Base-by-base conservation (phyloP, 2,797 vertebrate species). In the Sciurus carolinensis region DNA sequence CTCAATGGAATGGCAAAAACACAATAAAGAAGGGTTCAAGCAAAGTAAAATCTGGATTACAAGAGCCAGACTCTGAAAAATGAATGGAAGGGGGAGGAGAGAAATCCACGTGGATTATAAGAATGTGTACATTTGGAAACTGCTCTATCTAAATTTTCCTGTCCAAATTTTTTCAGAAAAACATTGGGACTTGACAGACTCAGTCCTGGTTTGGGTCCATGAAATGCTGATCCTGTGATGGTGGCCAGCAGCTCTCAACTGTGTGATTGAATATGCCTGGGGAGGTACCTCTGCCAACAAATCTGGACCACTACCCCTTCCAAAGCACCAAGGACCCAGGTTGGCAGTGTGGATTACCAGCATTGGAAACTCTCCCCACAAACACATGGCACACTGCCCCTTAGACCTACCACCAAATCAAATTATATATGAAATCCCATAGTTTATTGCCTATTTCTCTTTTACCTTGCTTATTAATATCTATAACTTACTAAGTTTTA, bases 201-300 rank as follows among this genome's bases (percentile, higher is more conserved):
- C 50, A 36, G 18, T 77, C 13, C 71, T 91, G 26, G 64, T 84
- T 91, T 76, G 47, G 88, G 59, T 47, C 80, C 76, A 77, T 30
- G 5, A 77, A 96, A 83, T 26, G 66, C 20, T 24, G 76, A 64
- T 26, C 22, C 44, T 30, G 54, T 26, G n/a, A 81, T 26, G 10
- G 36, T 81, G 20, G 76, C 62, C 95, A 93, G 62, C 71, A 88
- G 14, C 57, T 79, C 92, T 92, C 91, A 84, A 71, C 33, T 39
- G 7, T 77, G 44, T 62, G 90, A 73, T 0, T 92, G 33, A 85
- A 95, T 28, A 42, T 77, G 15, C 5, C 57, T 75, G 24, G 54
- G 87, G 22, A 52, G 12, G 17, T 44, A 39, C 1, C 13, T 50
- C 52, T 87, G 76, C 26, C 87, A 91, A 20, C 1, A 30, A 9